Evolutionary conservation across 1,140 invertebrate genomes (phyloP).

Genomic region (Pogonomyrmex californicus): DNA sequence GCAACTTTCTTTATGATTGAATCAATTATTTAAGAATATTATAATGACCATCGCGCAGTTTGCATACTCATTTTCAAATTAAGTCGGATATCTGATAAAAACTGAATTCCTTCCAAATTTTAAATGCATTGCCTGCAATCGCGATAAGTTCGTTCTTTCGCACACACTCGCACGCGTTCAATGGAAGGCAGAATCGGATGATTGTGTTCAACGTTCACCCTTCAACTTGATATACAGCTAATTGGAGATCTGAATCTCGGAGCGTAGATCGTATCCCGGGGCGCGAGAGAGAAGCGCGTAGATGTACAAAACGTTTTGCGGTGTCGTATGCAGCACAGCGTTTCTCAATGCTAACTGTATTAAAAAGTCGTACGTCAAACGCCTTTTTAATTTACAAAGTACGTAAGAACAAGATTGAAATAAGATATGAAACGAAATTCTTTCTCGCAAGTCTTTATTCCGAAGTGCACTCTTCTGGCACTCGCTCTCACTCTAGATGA

Average conservation of each 20-base stretch:
- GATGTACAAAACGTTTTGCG: constrained; percentile 55
- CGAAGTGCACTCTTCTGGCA: constrained; percentile 5
- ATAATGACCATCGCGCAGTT: not conserved
- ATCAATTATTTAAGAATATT: not conserved
- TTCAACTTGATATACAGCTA: constrained; percentile 85
- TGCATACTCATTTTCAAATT: not conserved
- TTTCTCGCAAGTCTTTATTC: not conserved
- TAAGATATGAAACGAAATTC: not conserved
- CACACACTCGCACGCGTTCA: not conserved
- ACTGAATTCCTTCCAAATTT: constrained; percentile 5
- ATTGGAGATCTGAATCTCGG: constrained; percentile 86
- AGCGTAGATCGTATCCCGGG: constrained; percentile 47
- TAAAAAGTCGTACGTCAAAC: not conserved
- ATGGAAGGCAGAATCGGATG: constrained; percentile 45
- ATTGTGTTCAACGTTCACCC: constrained; percentile 56
- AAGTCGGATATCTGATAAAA: constrained; percentile 5
- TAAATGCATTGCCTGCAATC: constrained; percentile 20
- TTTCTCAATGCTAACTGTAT: constrained; percentile 43
- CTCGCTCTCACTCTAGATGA: not conserved
- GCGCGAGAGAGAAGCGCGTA: constrained; percentile 39
- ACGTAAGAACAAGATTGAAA: not conserved
- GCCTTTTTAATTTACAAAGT: not conserved
- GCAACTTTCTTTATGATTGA: not conserved
- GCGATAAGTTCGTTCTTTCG: constrained; percentile 46
- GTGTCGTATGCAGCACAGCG: constrained; percentile 21